Evolutionary conservation across 2,113 vertebrate genomes (phyloP).

Genomic region (Varanus komodoensis): DNA sequence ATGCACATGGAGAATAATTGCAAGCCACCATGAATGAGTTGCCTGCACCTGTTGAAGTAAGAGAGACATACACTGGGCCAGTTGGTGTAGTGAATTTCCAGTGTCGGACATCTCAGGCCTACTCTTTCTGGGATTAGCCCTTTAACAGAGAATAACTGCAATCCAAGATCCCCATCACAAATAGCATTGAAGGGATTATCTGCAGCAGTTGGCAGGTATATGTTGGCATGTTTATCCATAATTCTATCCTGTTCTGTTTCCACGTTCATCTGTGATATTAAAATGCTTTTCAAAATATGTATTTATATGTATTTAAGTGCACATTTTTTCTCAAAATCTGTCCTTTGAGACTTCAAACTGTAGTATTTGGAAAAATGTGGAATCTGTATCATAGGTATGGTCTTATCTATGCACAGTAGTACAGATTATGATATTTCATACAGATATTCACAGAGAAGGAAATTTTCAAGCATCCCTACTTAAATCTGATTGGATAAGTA

Average conservation of each 20-base stretch:
- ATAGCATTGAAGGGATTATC: no score
- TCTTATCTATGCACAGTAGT: not conserved
- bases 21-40: no score
- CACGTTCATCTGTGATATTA: not conserved
- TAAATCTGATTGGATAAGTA: not conserved
- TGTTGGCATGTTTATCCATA: no score
- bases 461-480: not conserved
- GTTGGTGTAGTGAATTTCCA: no score
- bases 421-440: not conserved
- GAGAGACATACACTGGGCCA: no score
- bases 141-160: no score
- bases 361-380: not conserved
- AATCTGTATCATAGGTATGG: not conserved
- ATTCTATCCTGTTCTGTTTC: not conserved
- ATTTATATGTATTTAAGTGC: not conserved
- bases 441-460: not conserved
- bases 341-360: not conserved
- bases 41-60: not conserved
- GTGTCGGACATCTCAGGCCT: no score
- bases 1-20: no score
- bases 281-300: not conserved
- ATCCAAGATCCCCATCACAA: not conserved
- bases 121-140: not conserved
- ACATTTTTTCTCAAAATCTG: not conserved
- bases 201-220: not conserved